Base-by-base conservation (phyloP, 1,140 invertebrate species). In the Pantala flavescens region DNA sequence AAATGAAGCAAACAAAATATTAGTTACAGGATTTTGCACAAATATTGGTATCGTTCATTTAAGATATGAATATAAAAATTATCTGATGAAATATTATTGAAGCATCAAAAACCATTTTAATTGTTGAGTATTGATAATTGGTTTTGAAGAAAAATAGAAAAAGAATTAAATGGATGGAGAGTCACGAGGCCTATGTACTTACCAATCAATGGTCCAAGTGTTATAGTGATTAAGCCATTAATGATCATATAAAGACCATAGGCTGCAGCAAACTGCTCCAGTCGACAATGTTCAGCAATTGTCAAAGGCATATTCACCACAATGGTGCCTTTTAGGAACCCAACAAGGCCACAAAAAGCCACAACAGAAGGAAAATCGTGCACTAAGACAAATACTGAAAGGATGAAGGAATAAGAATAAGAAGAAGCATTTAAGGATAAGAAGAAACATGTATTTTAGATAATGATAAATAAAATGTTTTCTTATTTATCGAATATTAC, bases 121-220 rank as follows among this genome's bases (percentile, higher is more conserved):
- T 9, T 36, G 2, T 36, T 5, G 9, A 36, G 9, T 36, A 36
- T 36, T 36, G 9, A 36, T 36, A 5, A 63, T 19, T 63, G 2
- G 12, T 63, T 63, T 63, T 63, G 49, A 63, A 36, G 12, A 63
- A n/a, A n/a, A n/a, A n/a, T n/a, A 12, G 49, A 19, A 63, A 63
- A 7, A 63, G 49, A 16, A 7, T 63, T 63, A 7, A 21, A 63
- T 63, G 49, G 12, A 21, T 3, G 49, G 12, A 16, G 43, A 63
- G 12, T 36, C 9, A 5, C 9, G 23, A 5, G 24, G 23, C 14
- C 23, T 0, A 43, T 19, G 0, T 12, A 75, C 79, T 81, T 75
- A 84, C 84, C 84, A 43, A 82, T 79, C 43, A 84, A 76, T n/a
- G 83, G 82, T 63, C 82, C 82, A 63, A 82, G 79, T 21, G 83